A percentile compares a stretch with the other conserved stretches of the same genome.
Conservation (phyloP, 2,888 invertebrate genomes). For the Phalangium opilio region DNA sequence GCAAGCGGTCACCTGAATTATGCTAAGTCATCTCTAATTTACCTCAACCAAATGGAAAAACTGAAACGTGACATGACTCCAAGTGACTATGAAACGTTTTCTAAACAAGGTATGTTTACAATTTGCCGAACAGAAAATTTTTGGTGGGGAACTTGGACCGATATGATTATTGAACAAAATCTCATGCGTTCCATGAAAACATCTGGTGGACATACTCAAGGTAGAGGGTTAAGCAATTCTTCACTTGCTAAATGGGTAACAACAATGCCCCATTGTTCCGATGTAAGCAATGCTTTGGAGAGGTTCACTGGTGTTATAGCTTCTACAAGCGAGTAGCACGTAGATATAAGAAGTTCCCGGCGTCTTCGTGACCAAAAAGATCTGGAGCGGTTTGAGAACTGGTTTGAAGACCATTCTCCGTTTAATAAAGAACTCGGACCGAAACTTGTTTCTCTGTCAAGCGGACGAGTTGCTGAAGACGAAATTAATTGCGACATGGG, state of each 20-base stretch:
- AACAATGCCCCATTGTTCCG: too few relatives aligned
- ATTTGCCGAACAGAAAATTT: background rate
- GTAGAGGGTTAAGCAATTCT: conserved; percentile 2
- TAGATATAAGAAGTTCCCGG: too few relatives aligned
- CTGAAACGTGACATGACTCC: too few relatives aligned
- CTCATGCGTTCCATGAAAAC: conserved; percentile 4
- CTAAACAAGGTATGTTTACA: background rate
- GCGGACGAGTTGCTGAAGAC: conserved; percentile 5
- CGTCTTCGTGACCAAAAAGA: too few relatives aligned
- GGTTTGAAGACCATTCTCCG: conserved; percentile 3
- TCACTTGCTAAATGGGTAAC: too few relatives aligned
- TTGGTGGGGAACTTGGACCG: conserved; percentile 3
- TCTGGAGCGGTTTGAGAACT: background rate
- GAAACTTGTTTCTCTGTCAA: conserved; percentile 1
- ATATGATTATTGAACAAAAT: conserved; percentile 2
- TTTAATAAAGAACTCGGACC: too few relatives aligned
- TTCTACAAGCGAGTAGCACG: too few relatives aligned
- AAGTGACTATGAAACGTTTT: too few relatives aligned
- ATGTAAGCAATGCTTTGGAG: too few relatives aligned
- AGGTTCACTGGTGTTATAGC: too few relatives aligned
- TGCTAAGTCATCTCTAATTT: conserved; percentile 27
- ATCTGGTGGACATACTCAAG: conserved; percentile 1
- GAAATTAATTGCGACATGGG: conserved; percentile 4
- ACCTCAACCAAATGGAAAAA: too few relatives aligned
- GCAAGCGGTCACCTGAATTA: conserved; percentile 27